Evolutionary conservation across 2,113 vertebrate species (phyloP).

Genomic region (Pitta sordida): DNA sequence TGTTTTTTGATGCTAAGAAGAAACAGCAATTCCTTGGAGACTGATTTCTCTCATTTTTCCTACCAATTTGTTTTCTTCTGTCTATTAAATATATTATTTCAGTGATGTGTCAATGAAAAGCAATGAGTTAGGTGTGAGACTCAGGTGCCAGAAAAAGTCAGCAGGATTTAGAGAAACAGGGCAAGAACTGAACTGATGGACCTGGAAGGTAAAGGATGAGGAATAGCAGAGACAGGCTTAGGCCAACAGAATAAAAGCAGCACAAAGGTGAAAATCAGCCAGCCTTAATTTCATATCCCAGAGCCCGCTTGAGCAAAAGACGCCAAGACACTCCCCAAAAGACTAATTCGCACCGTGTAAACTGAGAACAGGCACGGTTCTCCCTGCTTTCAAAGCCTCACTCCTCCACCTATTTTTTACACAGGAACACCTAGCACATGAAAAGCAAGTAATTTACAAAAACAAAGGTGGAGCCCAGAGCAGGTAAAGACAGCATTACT

Average conservation of each 20-base stretch:
- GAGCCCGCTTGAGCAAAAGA: background rate
- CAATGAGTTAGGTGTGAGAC: background rate
- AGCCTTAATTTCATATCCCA: background rate
- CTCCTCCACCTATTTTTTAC: background rate
- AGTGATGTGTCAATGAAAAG: background rate
- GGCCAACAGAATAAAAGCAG: background rate
- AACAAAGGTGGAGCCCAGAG: background rate
- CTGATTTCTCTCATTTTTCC: background rate
- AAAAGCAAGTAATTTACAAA: background rate
- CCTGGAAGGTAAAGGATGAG: background rate
- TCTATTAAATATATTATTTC: background rate
- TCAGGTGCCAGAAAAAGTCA: background rate
- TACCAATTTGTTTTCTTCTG: background rate
- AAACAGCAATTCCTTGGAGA: background rate
- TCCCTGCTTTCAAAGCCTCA: background rate
- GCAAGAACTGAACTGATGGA: background rate
- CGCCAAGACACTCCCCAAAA: background rate
- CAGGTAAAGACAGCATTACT: rapidly evolving
- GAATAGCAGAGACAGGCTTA: background rate
- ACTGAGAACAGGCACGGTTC: background rate
- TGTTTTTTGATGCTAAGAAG: background rate
- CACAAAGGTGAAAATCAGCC: background rate
- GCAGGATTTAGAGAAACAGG: background rate
- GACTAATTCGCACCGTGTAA: background rate
- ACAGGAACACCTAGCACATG: background rate